These are phyloP conservation scores for Ictalurus furcatus DNA, from an alignment of 2,113 vertebrate species.

Conservation along the genomic window DNA sequence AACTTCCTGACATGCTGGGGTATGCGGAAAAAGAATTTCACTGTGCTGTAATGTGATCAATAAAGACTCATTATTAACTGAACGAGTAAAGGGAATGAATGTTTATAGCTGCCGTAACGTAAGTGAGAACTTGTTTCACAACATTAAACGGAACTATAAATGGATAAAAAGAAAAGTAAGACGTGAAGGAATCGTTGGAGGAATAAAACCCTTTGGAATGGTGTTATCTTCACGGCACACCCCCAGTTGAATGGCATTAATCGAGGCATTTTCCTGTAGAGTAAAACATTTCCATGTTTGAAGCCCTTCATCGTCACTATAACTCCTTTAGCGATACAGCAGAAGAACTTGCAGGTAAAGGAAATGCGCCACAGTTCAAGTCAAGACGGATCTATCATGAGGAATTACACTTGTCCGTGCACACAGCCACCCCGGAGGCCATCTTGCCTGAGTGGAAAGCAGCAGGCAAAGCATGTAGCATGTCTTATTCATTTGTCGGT, in stretches of 20 bases:
- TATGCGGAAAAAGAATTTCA: no score
- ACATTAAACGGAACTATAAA: no score
- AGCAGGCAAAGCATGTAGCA: conserved; percentile 9
- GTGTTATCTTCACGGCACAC: neutral
- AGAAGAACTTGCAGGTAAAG: neutral
- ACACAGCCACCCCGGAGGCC: neutral
- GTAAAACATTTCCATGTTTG: neutral
- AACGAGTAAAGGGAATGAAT: no score
- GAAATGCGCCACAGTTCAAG: conserved; percentile 26
- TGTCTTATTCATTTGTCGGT: conserved; percentile 47
- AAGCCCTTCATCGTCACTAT: neutral
- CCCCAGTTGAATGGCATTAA: neutral
- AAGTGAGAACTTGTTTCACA: no score
- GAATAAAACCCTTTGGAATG: no score
- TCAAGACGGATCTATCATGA: conserved; percentile 34
- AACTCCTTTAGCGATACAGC: neutral
- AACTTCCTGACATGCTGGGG: no score
- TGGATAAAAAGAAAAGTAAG: no score
- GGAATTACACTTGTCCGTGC: neutral
- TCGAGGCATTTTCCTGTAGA: neutral
- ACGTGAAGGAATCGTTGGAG: no score
- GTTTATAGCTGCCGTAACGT: no score
- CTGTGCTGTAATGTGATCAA: no score
- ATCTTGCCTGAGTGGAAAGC: conserved; percentile 11
- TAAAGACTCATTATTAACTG: no score